Evolutionary conservation across 64 coral and sea anemone genomes (phyloP), one percentile per base, ranked within the genome.

Genomic region (Hydrozoanthus tunicans): DNA sequence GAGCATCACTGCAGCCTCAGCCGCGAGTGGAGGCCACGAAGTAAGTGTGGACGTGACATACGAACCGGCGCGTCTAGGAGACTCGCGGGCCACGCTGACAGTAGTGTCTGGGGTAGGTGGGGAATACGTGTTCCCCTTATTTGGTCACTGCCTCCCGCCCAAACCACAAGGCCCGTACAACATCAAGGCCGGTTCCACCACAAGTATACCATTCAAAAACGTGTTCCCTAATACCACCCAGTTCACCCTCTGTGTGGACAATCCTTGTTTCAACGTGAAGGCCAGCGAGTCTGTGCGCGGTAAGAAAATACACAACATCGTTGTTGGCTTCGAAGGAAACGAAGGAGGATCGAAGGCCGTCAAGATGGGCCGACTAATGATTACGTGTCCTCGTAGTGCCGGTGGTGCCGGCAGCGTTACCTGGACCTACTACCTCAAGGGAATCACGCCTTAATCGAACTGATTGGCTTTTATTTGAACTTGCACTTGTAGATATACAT

Each of bases 101-200:
- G 90, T 95, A 6, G 20, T 74, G 7, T 99, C 96, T 3, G 25
- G 92, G 6, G 66, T 92, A 12, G 96, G 96, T 5, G 96, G 96
- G 59, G 96, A 99, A 73, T 99, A 99, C 73, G 91, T 91, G 64
- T 99, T 99, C 24, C 96, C 96, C 12, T 79, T 99, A 68, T 99
- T 95, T n/a, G 96, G 96, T 65, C 94, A 95, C 79, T 95, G 94
- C 62, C 81, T 90, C 0, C 91, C 94, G 13, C 96, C 96, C 9
- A 99, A 99, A 56, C 96, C 96, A n/a, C 96, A 99, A 81, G 96
- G 96, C 3, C 96, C 96, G 6, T 99, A 99, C 80, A 91, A 89
- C 54, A 96, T 99, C 92, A 99, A 95, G 56, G 90, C 92, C 0
- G 96, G 96, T 23, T 63, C 96, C 11, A 90, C 91, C 6, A 92